Conservation (phyloP, 2,113 vertebrate species). For the Tragelaphus buxtoni region DNA sequence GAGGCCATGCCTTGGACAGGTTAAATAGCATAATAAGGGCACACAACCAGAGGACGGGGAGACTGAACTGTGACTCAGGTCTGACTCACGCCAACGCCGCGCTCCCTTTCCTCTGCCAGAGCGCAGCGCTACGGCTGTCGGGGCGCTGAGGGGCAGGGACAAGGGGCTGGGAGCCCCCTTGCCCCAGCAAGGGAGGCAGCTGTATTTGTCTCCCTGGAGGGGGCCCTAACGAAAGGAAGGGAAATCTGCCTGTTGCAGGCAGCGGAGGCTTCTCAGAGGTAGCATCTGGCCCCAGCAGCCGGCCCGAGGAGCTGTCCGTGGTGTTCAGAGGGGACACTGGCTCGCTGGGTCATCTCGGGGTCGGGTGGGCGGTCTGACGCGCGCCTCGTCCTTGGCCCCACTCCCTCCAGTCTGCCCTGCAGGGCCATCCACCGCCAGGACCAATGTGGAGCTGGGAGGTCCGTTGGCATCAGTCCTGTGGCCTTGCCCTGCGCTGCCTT, state of each 20-base stretch:
- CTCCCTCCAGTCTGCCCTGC: not conserved
- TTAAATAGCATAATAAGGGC: not conserved
- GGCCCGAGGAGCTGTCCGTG: not conserved
- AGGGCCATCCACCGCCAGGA: not conserved
- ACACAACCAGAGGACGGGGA: not conserved
- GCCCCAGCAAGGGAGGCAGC: too few relatives aligned
- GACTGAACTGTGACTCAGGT: not conserved
- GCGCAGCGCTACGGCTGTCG: not conserved
- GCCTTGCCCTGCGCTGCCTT: not conserved
- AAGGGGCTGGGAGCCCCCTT: not conserved
- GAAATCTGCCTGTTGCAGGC: not conserved
- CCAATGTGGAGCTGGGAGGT: not conserved
- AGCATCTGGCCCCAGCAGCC: not conserved
- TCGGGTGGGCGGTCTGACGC: accelerated
- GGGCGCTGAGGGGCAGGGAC: not conserved
- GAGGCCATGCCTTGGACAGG: not conserved
- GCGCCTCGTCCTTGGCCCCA: not conserved
- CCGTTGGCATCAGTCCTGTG: accelerated
- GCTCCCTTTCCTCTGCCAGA: too few relatives aligned
- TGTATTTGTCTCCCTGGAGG: not conserved
- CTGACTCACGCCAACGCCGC: not conserved
- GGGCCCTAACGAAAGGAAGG: not conserved
- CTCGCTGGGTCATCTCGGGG: not conserved
- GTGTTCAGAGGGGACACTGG: not conserved
- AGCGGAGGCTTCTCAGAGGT: not conserved